Percentiles rank a stretch among this genome's conserved stretches.
These are phyloP conservation scores for Caracal caracal DNA, from an alignment of 2,113 vertebrate genomes.

Conservation along the genomic window DNA sequence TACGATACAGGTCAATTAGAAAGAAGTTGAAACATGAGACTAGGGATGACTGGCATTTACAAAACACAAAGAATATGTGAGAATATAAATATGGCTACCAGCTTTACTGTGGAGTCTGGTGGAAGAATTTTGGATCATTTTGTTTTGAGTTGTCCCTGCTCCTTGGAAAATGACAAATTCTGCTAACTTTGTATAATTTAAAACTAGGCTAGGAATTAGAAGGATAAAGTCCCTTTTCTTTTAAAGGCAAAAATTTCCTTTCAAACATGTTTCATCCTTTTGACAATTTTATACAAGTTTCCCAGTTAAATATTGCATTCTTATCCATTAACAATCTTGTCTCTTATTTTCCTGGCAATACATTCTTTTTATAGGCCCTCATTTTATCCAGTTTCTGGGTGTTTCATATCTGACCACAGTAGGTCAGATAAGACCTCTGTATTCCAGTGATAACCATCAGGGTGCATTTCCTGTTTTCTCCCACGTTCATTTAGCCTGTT, in stretches of 20 bases:
- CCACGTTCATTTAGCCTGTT: neutral
- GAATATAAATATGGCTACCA: neutral
- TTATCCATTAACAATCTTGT: neutral
- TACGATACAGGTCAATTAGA: neutral
- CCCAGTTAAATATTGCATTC: neutral
- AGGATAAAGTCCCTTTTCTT: neutral
- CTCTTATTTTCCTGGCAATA: neutral
- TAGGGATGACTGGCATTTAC: neutral
- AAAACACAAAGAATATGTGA: neutral
- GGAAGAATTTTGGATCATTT: slow-evolving; percentile 4
- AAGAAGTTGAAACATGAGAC: slow-evolving; percentile 5
- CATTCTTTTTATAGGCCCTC: neutral
- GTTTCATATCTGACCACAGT: neutral
- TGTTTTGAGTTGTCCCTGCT: neutral
- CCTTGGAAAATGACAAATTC: slow-evolving; percentile 7
- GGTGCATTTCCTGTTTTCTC: neutral
- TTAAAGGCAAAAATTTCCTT: neutral
- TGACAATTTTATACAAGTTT: neutral
- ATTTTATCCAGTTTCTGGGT: neutral
- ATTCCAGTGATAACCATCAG: neutral
- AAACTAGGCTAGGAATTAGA: neutral
- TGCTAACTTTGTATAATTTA: neutral
- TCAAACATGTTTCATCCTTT: neutral
- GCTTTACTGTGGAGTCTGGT: neutral
- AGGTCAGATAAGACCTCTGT: neutral